phyloP scores from a whole-genome alignment of 2,888 invertebrate genomes.

The Caprella mutica region DNA sequence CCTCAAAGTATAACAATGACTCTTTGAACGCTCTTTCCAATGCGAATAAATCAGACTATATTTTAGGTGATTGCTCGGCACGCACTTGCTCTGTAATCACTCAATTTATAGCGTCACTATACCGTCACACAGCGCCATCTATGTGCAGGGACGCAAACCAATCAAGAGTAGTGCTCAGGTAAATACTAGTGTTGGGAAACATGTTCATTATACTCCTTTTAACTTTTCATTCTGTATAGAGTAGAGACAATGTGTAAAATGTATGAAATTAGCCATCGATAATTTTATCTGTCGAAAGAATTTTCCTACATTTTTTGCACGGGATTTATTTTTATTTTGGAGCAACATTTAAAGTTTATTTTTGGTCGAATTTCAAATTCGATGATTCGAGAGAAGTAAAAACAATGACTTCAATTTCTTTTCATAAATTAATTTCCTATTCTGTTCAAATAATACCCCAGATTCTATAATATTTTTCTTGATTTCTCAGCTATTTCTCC shows the following conservation, averaged over 20 bases:
- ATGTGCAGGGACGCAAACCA: not conserved
- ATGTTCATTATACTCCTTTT: not conserved
- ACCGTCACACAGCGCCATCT: too few relatives aligned
- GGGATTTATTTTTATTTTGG: not conserved
- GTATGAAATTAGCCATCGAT: not conserved
- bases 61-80: too few relatives aligned
- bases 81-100: too few relatives aligned
- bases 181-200: not conserved
- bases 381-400: too few relatives aligned
- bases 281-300: not conserved
- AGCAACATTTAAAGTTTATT: not conserved
- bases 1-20: too few relatives aligned
- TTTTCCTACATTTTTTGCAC: too few relatives aligned
- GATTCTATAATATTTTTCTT: not conserved
- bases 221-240: not conserved
- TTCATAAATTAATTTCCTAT: not conserved
- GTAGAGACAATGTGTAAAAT: not conserved
- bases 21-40: too few relatives aligned
- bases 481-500: not conserved
- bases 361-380: too few relatives aligned
- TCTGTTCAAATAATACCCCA: not conserved
- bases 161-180: not conserved
- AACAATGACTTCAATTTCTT: not conserved
- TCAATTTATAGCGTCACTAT: too few relatives aligned
- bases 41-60: too few relatives aligned